phyloP scores from a whole-genome alignment of 1,140 invertebrate genomes.

The Nixonia krombeini region DNA sequence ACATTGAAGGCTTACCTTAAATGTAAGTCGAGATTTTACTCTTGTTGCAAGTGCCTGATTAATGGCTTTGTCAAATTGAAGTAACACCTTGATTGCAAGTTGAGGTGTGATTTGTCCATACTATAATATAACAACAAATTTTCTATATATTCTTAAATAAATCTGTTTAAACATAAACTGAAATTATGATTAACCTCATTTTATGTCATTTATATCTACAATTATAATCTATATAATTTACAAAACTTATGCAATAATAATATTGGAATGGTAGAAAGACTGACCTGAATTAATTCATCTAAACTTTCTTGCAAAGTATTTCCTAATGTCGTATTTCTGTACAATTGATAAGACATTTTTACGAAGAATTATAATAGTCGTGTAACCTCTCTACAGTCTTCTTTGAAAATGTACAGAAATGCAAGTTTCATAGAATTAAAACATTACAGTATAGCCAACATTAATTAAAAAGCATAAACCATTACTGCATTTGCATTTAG shows the following conservation, averaged over 20 bases:
- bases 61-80: constrained; percentile 98
- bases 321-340: constrained; percentile 97
- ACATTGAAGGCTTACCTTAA: constrained; percentile 83
- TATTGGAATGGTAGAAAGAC: no score
- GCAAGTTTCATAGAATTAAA: no score
- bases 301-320: constrained; percentile 96
- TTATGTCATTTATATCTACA: no score
- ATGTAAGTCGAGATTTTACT: constrained; percentile 93
- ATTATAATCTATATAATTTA: no score
- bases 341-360: constrained; percentile 94
- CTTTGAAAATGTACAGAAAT: no score
- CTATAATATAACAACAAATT: constrained; percentile 75
- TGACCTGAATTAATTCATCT: constrained; percentile 90
- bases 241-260: no score
- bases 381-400: no score
- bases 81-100: constrained; percentile 91
- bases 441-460: no score
- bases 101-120: constrained; percentile 96
- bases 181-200: no score
- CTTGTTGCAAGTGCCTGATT: constrained; percentile 93
- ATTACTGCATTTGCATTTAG: no score
- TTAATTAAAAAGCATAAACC: no score
- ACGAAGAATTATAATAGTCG: background rate
- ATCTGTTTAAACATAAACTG: no score
- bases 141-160: constrained; percentile 4